These are phyloP conservation scores for Odobenus rosmarus DNA, from an alignment of 2,113 vertebrate species.

Conservation along the genomic window DNA sequence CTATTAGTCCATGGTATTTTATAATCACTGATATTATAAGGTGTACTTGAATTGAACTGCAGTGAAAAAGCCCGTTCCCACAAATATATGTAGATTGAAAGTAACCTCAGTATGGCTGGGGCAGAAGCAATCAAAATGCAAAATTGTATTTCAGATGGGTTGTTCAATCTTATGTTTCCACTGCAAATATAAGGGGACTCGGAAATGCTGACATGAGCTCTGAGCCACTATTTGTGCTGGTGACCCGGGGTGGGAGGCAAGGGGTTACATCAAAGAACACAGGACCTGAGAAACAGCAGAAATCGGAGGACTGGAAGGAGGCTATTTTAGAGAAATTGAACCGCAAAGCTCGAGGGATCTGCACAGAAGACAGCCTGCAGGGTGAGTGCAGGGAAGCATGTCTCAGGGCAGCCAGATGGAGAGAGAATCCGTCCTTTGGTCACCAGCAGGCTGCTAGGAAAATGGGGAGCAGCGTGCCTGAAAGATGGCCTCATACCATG, in stretches of 20 bases:
- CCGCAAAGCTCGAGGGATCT: background rate
- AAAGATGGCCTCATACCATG: fast-evolving
- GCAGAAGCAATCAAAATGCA: constrained; percentile 78
- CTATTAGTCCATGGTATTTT: constrained; percentile 58
- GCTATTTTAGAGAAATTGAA: background rate
- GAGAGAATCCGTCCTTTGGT: background rate
- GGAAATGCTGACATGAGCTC: background rate
- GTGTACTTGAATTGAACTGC: constrained; percentile 54
- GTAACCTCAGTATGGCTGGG: constrained; percentile 64
- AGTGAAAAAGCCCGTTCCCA: constrained; percentile 56
- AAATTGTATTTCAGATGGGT: constrained; percentile 72
- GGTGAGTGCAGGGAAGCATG: background rate
- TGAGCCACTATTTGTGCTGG: background rate
- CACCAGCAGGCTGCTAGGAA: background rate
- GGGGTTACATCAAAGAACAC: background rate
- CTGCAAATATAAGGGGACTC: constrained; percentile 50
- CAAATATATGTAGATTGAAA: constrained; percentile 78
- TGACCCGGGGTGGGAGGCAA: background rate
- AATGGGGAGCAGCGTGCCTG: background rate
- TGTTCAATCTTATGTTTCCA: constrained; percentile 72
- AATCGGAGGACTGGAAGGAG: background rate
- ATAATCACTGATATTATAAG: constrained; percentile 75
- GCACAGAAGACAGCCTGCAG: background rate
- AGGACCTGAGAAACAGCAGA: background rate
- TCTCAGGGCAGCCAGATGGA: background rate